Percentiles rank a stretch among this genome's conserved stretches.
These are phyloP conservation scores for Campoletis raptor DNA, from an alignment of 2,888 invertebrate genomes.

Conservation along the genomic window DNA sequence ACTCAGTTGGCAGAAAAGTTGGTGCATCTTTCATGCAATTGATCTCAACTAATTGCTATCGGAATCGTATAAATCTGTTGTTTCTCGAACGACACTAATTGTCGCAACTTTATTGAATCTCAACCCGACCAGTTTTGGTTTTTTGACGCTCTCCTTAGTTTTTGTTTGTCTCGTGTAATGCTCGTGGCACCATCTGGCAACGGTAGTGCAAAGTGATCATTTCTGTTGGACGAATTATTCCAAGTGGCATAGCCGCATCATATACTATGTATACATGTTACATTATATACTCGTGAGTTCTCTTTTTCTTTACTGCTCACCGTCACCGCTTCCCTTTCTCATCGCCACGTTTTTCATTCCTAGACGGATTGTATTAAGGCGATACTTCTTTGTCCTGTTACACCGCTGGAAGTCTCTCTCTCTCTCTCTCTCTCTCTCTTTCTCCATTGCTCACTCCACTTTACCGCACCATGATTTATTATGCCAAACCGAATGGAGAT, in stretches of 20 bases:
- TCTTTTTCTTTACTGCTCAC: neutral
- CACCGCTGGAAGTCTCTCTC: constrained; percentile 24
- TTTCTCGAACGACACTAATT: neutral
- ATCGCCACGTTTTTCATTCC: constrained; percentile 28
- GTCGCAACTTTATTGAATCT: neutral
- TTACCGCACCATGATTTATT: constrained; percentile 57
- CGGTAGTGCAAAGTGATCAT: constrained; percentile 36
- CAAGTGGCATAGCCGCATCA: constrained; percentile 27
- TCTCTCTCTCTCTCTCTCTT: no score
- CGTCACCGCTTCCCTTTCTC: neutral
- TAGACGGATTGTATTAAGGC: constrained; percentile 53
- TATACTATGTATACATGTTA: neutral
- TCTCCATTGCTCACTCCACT: constrained; percentile 28
- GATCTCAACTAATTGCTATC: neutral
- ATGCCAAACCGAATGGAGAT: constrained; percentile 47
- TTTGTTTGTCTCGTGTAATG: constrained; percentile 11
- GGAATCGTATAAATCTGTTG: neutral
- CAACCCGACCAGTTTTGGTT: neutral
- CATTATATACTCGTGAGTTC: constrained; percentile 28
- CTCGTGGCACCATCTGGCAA: constrained; percentile 44
- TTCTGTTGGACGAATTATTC: constrained; percentile 53
- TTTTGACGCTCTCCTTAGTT: no score
- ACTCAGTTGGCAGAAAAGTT: neutral
- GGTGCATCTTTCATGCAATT: neutral
- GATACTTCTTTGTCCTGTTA: constrained; percentile 56